Base-by-base conservation (phyloP, 1,140 invertebrate genomes). In the Zaprionus tsacasi region DNA sequence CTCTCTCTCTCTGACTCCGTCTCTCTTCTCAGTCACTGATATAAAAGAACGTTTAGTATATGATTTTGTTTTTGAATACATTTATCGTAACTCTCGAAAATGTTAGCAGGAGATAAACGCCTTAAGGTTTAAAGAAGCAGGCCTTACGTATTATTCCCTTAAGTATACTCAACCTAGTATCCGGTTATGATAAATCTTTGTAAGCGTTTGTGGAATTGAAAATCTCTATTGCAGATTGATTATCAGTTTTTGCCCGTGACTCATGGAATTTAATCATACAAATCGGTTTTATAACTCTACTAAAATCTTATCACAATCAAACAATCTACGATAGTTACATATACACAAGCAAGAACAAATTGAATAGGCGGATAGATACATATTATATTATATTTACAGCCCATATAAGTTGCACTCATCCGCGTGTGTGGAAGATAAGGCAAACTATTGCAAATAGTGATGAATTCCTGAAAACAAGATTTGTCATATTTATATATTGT, bases 31-130 rank as follows among this genome's bases (percentile, higher is more conserved):
- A 40, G 38, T 50, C 33, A 48, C 59, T 33, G 54, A 57, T 48
- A 67, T 57, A 36, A 43, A 8, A 66, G 25, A 11, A 11, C 11
- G 38, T 40, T 40, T n/a, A 40, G 10, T 48, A 48, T 12, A 25
- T 3, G 1, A 50, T 17, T 50, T 55, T 55, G 13, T 27, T 27
- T 52, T 13, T 1, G 25, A 30, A 30, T 25, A 33, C 30, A 33
- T 6, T 33, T 33, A 21, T 21, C 21, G 21, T 21, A 21, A 21
- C 21, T 21, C 21, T 2, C 30, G 4, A 33, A 33, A 6, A 6
- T 5, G 30, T 33, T 33, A 33, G 30, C 7, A 7, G 30, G 3
- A 33, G 30, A 33, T 21, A 21, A 21, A 21, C 2, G 21, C 21
- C n/a, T n/a, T n/a, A n/a, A n/a, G n/a, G n/a, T n/a, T n/a, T n/a